Conservation (phyloP, 1,140 invertebrate genomes). For the Kradibia gibbosae region DNA sequence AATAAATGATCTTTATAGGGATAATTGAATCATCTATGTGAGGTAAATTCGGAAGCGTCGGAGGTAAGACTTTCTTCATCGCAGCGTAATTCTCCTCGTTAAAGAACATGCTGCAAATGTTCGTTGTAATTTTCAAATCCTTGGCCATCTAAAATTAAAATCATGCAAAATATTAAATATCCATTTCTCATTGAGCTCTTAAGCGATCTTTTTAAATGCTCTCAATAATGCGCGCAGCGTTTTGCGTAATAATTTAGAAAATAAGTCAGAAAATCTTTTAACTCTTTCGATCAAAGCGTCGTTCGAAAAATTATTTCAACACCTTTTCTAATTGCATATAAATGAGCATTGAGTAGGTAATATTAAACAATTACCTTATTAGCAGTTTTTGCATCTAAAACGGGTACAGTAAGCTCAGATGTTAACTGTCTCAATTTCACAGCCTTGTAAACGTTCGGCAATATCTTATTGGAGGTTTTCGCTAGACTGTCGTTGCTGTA, state of each 20-base stretch:
- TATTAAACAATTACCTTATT: constrained; percentile 25
- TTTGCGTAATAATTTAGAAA: no score
- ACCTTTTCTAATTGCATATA: no score
- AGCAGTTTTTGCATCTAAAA: constrained; percentile 18
- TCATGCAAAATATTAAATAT: not conserved
- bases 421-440: constrained; percentile 77
- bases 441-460: constrained; percentile 84
- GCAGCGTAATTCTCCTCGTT: constrained; percentile 27
- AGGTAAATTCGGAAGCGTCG: constrained; percentile 70
- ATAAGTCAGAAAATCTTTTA: no score
- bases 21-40: constrained; percentile 62
- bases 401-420: not conserved
- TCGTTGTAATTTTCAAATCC: constrained; percentile 33
- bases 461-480: constrained; percentile 76
- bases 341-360: no score
- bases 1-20: constrained; percentile 61
- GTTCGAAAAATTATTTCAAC: no score
- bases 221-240: no score
- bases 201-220: no score
- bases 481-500: constrained; percentile 54
- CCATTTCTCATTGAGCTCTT: no score
- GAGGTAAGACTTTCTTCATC: constrained; percentile 43
- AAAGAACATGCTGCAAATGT: constrained; percentile 24
- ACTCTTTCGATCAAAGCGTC: no score
- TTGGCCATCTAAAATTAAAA: constrained; percentile 39